A percentile compares a stretch with the other conserved stretches of the same genome.
Evolutionary conservation across 2,797 vertebrate genomes (phyloP).

Genomic region (Rhinatrema bivittatum): DNA sequence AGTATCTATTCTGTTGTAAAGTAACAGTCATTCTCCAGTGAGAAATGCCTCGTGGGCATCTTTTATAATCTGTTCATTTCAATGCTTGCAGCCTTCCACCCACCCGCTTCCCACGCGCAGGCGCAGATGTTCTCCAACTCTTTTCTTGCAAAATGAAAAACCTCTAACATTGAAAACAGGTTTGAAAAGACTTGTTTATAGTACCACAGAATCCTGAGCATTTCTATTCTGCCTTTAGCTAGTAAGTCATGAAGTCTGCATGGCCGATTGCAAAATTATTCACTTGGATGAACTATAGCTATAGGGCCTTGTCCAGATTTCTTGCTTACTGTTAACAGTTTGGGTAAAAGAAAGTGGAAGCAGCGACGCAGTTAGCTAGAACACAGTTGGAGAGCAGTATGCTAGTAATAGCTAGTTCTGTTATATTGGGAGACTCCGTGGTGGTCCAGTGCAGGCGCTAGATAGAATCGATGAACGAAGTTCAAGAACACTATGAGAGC

Average conservation of each 20-base stretch:
- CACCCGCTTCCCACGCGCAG: conserved; percentile 3
- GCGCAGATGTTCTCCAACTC: neutral
- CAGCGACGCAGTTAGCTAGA: neutral
- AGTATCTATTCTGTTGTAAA: neutral
- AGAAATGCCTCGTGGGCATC: neutral
- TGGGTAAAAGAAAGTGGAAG: neutral
- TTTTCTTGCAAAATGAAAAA: neutral
- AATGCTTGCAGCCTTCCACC: neutral
- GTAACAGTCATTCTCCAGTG: neutral
- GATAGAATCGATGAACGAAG: too few relatives aligned
- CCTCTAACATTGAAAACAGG: neutral
- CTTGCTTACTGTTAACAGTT: neutral
- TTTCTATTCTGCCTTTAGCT: conserved; percentile 4
- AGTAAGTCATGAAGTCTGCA: neutral
- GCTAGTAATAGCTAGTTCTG: too few relatives aligned
- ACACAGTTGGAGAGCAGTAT: neutral
- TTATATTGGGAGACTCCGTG: too few relatives aligned
- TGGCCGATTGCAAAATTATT: neutral
- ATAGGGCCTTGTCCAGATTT: neutral
- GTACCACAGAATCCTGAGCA: neutral
- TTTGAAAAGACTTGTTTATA: neutral
- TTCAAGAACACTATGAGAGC: too few relatives aligned
- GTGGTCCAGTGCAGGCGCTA: too few relatives aligned
- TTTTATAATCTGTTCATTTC: conserved; percentile 1
- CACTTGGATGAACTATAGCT: neutral